Conservation (phyloP, 1,140 invertebrate species). For the Vanessa tameamea region DNA sequence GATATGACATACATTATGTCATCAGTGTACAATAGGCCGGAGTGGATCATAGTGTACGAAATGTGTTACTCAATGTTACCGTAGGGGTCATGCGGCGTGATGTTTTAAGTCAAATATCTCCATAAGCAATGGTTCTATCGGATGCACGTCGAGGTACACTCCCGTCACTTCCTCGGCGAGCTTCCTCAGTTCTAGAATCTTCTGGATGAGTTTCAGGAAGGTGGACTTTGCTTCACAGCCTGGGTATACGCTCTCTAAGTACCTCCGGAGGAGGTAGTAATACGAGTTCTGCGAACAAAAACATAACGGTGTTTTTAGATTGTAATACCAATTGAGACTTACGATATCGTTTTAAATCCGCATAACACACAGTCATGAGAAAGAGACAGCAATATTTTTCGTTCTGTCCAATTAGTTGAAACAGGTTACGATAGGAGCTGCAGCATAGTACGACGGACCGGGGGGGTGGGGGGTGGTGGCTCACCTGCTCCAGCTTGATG, state of each 20-base stretch:
- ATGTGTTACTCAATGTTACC: neutral
- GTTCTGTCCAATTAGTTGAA: too few species aligned
- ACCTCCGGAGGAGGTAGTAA: slow-evolving; percentile 91
- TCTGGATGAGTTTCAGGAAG: slow-evolving; percentile 93
- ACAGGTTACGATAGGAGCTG: too few species aligned
- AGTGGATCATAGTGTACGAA: neutral
- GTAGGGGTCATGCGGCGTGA: slow-evolving; percentile 47
- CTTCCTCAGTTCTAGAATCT: slow-evolving; percentile 91
- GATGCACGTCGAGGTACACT: slow-evolving; percentile 94
- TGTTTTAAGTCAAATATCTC: slow-evolving; percentile 95
- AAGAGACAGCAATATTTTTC: too few species aligned
- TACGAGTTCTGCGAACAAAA: slow-evolving; percentile 88
- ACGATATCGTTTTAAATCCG: too few species aligned
- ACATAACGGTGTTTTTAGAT: too few species aligned
- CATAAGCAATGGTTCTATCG: slow-evolving; percentile 94
- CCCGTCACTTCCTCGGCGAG: slow-evolving; percentile 93
- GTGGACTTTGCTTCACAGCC: slow-evolving; percentile 92
- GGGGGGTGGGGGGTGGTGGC: too few species aligned
- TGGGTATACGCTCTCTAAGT: slow-evolving; percentile 90
- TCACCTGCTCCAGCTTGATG: slow-evolving; percentile 83
- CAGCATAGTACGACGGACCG: too few species aligned
- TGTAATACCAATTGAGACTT: neutral
- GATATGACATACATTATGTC: too few species aligned
- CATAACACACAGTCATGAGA: too few species aligned
- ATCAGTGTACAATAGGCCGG: too few species aligned